A percentile compares a stretch with the other conserved stretches of the same genome.
Conservation (phyloP, 2,888 invertebrate genomes). For the Tubulanus polymorphus region DNA sequence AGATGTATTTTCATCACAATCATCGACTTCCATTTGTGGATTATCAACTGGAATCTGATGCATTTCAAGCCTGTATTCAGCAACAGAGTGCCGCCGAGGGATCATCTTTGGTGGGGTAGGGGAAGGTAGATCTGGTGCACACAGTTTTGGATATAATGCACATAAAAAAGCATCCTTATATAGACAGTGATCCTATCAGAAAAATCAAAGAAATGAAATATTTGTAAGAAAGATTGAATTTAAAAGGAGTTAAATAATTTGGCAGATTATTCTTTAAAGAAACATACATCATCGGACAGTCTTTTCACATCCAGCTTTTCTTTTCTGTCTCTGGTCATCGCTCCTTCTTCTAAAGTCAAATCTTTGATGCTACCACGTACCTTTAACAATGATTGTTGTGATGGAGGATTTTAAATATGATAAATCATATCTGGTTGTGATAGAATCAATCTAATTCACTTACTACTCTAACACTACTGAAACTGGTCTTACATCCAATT, state of each 20-base stretch:
- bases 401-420: background rate
- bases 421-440: background rate
- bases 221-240: background rate
- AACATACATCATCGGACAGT: slow-evolving; percentile 20
- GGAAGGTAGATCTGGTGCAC: slow-evolving; percentile 40
- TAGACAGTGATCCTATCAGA: slow-evolving; percentile 26
- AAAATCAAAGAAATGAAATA: background rate
- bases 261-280: background rate
- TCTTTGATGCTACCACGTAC: background rate
- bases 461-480: slow-evolving; percentile 35
- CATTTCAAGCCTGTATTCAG: background rate
- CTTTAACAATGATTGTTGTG: background rate
- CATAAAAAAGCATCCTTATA: slow-evolving; percentile 35
- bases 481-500: slow-evolving; percentile 32
- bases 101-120: slow-evolving; percentile 26
- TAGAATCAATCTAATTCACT: slow-evolving; percentile 7
- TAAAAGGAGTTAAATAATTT: no score
- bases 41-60: background rate
- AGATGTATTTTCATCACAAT: slow-evolving; percentile 28
- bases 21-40: slow-evolving; percentile 11
- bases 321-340: slow-evolving; percentile 20
- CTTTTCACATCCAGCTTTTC: slow-evolving; percentile 11
- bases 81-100: background rate
- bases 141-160: slow-evolving; percentile 38
- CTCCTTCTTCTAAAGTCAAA: slow-evolving; percentile 10